A percentile compares a stretch with the other conserved stretches of the same genome.
These are phyloP conservation scores for Pangasius krempfi DNA, from an alignment of 2,797 vertebrate species.

Conservation along the genomic window DNA sequence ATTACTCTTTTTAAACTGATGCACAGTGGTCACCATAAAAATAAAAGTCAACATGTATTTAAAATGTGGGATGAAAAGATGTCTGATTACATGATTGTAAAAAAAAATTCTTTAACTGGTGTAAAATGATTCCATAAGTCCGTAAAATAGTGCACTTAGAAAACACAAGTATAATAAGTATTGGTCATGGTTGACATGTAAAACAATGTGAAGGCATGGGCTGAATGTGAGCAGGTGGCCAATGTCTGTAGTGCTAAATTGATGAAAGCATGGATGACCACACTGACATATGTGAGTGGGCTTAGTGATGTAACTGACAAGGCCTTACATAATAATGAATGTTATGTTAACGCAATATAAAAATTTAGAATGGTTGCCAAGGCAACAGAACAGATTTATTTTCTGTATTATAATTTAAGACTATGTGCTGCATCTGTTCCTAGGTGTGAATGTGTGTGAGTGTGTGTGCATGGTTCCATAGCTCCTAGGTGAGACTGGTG, in stretches of 20 bases:
- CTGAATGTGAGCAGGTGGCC: neutral
- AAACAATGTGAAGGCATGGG: neutral
- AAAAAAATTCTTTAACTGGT: neutral
- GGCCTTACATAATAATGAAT: neutral
- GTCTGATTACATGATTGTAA: neutral
- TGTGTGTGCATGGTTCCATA: neutral
- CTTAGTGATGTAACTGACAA: neutral
- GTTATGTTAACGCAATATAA: neutral
- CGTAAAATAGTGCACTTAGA: neutral
- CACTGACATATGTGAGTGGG: neutral
- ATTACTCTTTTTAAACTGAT: neutral
- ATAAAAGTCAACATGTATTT: neutral
- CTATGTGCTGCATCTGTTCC: neutral
- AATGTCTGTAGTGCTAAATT: constrained; percentile 13
- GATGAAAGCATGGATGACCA: neutral
- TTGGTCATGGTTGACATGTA: neutral
- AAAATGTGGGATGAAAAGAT: neutral
- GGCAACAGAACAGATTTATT: neutral
- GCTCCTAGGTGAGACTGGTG: neutral
- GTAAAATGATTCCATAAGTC: neutral
- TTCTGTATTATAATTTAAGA: neutral
- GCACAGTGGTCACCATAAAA: neutral
- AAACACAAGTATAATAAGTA: neutral
- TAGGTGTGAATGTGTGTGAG: neutral
- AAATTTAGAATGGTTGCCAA: neutral